Evolutionary conservation across 2,888 invertebrate species (phyloP), one percentile per base, ranked within the genome.

Genomic region (Scaptodrosophila latifasciaeformis): DNA sequence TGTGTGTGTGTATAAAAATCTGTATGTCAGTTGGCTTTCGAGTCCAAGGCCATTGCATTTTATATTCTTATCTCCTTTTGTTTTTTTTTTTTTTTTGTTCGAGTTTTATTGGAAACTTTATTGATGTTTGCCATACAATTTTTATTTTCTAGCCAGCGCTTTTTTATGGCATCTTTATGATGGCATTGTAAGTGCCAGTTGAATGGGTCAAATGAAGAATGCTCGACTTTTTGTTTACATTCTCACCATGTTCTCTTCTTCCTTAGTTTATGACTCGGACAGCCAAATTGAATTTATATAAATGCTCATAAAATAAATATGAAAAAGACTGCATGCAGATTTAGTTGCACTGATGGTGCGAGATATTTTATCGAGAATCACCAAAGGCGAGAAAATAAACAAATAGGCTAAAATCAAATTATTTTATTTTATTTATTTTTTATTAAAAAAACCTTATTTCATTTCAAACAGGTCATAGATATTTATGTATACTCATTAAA

Each of bases 71-170:
- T 45, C 35, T 40, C 54, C 46, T 29, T 47, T 47, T 44, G 29
- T 12, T 6, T 19, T 49, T 42, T 30, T 34, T 42, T 31, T 42
- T 30, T 29, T 19, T n/a, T n/a, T 15, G 31, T 7, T 18, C n/a
- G 31, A 31, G 49, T 65, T 68, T 70, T 72, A 70, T 76, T 69
- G 62, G 60, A 45, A 35, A 57, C 49, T 77, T 71, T 74, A 74
- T 71, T 74, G 75, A 70, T 62, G 75, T 77, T 78, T 74, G 67
- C 56, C 65, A 67, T 70, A 67, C 57, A 57, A 60, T 49, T 62
- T 50, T 49, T 51, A 40, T 51, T 43, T 46, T 7, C 18, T 6
- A 6, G n/a, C 6, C 9, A 19, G 15, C 35, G 12, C 19, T 27
- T 49, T 59, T 71, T 65, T 59, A 69, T 59, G 27, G 40, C 40